These are phyloP conservation scores for Lissocephala sabroskyi DNA, from an alignment of 2,888 invertebrate species.

Conservation along the genomic window DNA sequence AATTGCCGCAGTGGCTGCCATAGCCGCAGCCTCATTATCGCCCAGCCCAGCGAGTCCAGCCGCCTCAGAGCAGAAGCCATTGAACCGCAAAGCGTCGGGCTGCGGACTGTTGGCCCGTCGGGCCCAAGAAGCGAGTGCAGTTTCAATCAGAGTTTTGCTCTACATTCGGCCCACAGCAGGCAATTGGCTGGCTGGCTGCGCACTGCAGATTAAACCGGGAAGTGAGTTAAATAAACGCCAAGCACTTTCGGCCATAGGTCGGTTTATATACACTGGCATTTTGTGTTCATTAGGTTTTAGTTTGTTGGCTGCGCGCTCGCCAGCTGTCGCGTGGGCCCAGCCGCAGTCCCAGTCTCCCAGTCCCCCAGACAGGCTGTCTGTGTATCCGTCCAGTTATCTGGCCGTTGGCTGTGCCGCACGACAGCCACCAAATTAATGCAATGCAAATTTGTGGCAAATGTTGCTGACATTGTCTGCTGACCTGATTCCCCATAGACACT, in stretches of 20 bases:
- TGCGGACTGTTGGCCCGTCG: neutral
- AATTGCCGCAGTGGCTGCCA: constrained; percentile 16
- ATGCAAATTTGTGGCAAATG: constrained; percentile 46
- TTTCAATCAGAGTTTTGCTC: neutral
- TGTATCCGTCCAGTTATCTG: no score
- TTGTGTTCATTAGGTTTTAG: constrained; percentile 7
- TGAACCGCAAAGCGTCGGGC: constrained; percentile 29
- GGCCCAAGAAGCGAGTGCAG: no score
- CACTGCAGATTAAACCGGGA: constrained; percentile 20
- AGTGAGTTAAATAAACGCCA: constrained; percentile 10
- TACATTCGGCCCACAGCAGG: constrained; percentile 11
- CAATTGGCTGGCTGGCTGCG: constrained; percentile 21
- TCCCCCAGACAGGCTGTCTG: no score
- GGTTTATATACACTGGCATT: constrained; percentile 1
- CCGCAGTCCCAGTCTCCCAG: no score
- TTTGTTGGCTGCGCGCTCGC: neutral
- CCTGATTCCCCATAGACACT: constrained; percentile 55
- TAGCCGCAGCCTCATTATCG: constrained; percentile 30
- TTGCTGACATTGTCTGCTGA: constrained; percentile 58
- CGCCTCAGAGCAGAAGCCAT: constrained; percentile 19
- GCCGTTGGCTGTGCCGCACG: constrained; percentile 2
- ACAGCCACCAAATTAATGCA: constrained; percentile 36
- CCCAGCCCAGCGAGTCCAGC: constrained; percentile 1
- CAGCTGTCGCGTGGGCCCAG: neutral
- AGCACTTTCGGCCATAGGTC: constrained; percentile 2